Conservation (phyloP, 2,113 vertebrate genomes). For the Tenrec ecaudatus region DNA sequence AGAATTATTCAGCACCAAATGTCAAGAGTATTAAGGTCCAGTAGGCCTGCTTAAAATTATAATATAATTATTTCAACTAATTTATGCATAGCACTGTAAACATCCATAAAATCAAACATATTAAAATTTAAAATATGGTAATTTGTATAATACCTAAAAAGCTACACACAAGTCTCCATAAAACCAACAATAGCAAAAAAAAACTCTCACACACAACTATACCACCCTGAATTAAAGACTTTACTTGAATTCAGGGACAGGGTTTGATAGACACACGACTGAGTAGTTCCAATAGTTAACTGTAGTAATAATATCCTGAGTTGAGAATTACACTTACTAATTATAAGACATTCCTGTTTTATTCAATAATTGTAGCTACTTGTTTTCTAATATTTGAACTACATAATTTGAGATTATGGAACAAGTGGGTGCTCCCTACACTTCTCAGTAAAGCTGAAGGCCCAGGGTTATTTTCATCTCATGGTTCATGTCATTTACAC, state of each 20-base stretch:
- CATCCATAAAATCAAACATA: neutral
- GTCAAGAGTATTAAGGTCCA: neutral
- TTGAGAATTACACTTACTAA: conserved; percentile 39
- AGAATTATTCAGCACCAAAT: neutral
- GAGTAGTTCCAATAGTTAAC: neutral
- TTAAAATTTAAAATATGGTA: conserved; percentile 23
- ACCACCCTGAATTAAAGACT: neutral
- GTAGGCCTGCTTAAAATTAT: neutral
- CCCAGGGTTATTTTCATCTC: neutral
- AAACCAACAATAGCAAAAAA: no score
- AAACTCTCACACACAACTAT: neutral
- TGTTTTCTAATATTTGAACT: neutral
- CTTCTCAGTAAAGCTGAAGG: conserved; percentile 2
- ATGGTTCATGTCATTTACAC: neutral
- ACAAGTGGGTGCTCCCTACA: neutral
- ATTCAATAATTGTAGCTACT: neutral
- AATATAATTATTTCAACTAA: neutral
- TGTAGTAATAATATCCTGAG: neutral
- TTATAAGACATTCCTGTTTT: conserved; percentile 27
- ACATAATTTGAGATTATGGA: conserved; percentile 39
- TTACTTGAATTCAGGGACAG: neutral
- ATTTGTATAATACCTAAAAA: neutral
- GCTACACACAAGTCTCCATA: neutral
- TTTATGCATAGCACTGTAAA: conserved; percentile 14
- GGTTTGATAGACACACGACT: neutral